Percentiles rank a stretch among this genome's conserved stretches.
These are phyloP conservation scores for Cyanoderma ruficeps DNA, from an alignment of 2,113 vertebrate species.

Conservation along the genomic window DNA sequence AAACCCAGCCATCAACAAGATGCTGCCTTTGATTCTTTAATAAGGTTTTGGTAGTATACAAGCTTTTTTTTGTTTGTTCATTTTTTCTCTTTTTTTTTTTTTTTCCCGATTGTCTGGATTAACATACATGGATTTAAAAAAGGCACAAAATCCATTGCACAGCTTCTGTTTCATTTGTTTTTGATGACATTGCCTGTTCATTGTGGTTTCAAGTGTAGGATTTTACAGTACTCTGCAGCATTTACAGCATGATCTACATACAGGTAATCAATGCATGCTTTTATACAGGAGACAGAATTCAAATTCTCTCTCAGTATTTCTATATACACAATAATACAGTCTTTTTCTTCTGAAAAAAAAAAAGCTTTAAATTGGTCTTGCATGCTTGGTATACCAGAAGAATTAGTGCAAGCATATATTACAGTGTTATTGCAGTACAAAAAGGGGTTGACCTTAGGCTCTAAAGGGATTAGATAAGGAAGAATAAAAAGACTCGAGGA, in stretches of 20 bases:
- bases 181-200: constrained; percentile 71
- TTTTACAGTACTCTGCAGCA: constrained; percentile 86
- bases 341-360: constrained; percentile 69
- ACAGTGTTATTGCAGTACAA: constrained; percentile 89
- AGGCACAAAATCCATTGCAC: constrained; percentile 97
- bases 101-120: constrained; percentile 90
- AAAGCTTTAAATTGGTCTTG: constrained; percentile 68
- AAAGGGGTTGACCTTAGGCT: constrained; percentile 57
- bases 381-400: constrained; percentile 77
- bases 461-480: constrained; percentile 50
- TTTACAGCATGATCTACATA: constrained; percentile 79
- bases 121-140: constrained; percentile 95
- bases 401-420: constrained; percentile 92
- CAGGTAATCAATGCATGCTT: constrained; percentile 84
- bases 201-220: constrained; percentile 91
- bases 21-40: constrained; percentile 84
- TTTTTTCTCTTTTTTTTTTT: neutral
- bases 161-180: constrained; percentile 75
- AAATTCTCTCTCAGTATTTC: constrained; percentile 59
- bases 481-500: constrained; percentile 69
- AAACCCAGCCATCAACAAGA: constrained; percentile 63
- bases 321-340: constrained; percentile 73
- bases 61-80: constrained; percentile 65
- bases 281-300: constrained; percentile 73
- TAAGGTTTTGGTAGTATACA: constrained; percentile 92